Conservation (phyloP, 2,113 vertebrate species). For the Albula goreensis region DNA sequence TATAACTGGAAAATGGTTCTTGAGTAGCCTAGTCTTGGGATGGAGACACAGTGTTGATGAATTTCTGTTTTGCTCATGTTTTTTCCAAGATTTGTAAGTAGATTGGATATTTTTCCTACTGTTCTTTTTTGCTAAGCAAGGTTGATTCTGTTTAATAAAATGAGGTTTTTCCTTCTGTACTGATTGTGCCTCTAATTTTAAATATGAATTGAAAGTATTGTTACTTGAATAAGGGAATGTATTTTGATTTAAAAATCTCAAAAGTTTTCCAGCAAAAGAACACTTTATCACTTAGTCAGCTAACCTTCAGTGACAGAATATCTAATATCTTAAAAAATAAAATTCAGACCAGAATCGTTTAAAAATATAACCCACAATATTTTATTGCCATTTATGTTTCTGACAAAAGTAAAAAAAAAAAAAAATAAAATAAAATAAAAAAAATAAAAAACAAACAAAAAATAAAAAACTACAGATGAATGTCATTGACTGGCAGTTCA, state of each 20-base stretch:
- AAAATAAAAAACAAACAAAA: constrained; percentile 30
- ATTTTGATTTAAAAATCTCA: too few species aligned
- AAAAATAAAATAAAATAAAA: constrained; percentile 58
- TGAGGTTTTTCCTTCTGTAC: constrained; percentile 38
- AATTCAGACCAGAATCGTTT: constrained; percentile 41
- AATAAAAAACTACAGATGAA: constrained; percentile 31
- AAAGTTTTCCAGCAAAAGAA: background rate
- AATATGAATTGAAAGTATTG: constrained; percentile 27
- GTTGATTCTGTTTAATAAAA: constrained; percentile 56
- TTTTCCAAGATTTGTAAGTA: constrained; percentile 60
- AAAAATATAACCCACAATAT: constrained; percentile 83
- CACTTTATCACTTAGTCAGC: background rate
- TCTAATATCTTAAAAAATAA: constrained; percentile 12
- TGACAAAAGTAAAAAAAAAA: constrained; percentile 73
- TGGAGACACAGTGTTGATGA: constrained; percentile 10
- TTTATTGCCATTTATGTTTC: constrained; percentile 83
- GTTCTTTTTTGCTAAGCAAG: constrained; percentile 59
- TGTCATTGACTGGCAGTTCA: constrained; percentile 32
- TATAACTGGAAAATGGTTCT: constrained; percentile 51
- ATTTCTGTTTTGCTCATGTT: constrained; percentile 49
- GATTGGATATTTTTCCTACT: constrained; percentile 63
- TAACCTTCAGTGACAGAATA: background rate
- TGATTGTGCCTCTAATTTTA: constrained; percentile 38
- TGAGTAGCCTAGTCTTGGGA: constrained; percentile 38
- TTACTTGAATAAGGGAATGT: background rate